These are phyloP conservation scores for Mallotus villosus DNA, from an alignment of 2,797 vertebrate genomes.

Conservation along the genomic window DNA sequence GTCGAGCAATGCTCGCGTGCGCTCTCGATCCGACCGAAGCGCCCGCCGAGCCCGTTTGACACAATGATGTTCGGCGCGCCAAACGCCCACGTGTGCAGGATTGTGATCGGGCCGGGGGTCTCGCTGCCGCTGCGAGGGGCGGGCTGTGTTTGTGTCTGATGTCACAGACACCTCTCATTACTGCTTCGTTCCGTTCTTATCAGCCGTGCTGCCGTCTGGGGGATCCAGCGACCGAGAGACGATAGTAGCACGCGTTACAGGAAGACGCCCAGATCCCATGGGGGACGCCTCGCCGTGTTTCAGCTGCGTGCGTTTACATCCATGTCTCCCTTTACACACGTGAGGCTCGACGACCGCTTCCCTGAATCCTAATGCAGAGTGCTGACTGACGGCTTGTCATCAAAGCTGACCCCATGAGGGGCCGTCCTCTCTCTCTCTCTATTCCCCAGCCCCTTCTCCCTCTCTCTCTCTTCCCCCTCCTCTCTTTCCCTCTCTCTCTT, in stretches of 20 bases:
- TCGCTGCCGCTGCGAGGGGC: constrained; percentile 50
- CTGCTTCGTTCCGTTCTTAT: constrained; percentile 54
- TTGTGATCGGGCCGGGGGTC: constrained; percentile 48
- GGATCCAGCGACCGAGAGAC: constrained; percentile 19
- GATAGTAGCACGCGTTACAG: constrained; percentile 60
- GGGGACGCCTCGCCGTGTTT: neutral
- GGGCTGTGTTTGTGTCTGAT: constrained; percentile 63
- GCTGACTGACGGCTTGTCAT: constrained; percentile 55
- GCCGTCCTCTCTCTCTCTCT: neutral
- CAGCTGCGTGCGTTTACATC: constrained; percentile 23
- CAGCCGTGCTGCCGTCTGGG: constrained; percentile 43
- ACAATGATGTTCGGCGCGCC: constrained; percentile 53
- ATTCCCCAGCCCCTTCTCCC: too few species aligned
- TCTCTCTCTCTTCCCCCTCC: too few species aligned
- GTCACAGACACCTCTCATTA: constrained; percentile 69
- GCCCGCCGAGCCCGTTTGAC: constrained; percentile 54
- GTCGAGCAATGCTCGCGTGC: too few species aligned
- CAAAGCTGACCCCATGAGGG: constrained; percentile 53
- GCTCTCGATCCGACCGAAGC: neutral
- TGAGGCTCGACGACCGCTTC: constrained; percentile 25
- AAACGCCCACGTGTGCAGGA: constrained; percentile 61
- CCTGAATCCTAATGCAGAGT: constrained; percentile 45
- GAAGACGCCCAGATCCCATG: constrained; percentile 39
- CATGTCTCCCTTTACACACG: constrained; percentile 38
- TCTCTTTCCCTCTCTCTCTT: too few species aligned